Conservation (phyloP, 2,797 vertebrate species). For the Apodemus agrarius region DNA sequence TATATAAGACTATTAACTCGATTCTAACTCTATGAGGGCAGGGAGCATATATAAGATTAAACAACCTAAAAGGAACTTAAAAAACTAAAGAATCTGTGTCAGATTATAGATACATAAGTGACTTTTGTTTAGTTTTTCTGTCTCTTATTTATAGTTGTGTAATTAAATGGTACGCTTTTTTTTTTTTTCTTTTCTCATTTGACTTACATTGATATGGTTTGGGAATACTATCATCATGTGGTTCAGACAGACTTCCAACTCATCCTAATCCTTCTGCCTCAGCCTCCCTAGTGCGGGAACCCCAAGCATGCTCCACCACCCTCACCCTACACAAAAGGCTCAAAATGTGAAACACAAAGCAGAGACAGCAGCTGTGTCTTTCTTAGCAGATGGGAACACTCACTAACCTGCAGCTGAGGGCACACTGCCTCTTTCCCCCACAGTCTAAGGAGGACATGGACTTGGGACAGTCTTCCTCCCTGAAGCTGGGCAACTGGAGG, state of each 20-base stretch:
- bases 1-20: neutral
- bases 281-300: neutral
- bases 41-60: neutral
- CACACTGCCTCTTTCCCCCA: neutral
- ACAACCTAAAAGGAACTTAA: neutral
- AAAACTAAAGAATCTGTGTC: neutral
- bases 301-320: neutral
- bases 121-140: slow-evolving; percentile 1
- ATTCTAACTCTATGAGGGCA: neutral
- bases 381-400: neutral
- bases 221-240: neutral
- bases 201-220: neutral
- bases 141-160: slow-evolving; percentile 24
- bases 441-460: neutral
- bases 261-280: neutral
- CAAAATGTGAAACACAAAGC: neutral
- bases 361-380: neutral
- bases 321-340: neutral
- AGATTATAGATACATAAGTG: neutral
- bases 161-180: neutral
- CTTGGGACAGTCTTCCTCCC: neutral
- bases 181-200: neutral
- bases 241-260: neutral
- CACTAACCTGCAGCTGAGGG: neutral
- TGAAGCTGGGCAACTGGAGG: neutral